phyloP scores from a whole-genome alignment of 2,113 vertebrate genomes.

The Caranx melampygus region DNA sequence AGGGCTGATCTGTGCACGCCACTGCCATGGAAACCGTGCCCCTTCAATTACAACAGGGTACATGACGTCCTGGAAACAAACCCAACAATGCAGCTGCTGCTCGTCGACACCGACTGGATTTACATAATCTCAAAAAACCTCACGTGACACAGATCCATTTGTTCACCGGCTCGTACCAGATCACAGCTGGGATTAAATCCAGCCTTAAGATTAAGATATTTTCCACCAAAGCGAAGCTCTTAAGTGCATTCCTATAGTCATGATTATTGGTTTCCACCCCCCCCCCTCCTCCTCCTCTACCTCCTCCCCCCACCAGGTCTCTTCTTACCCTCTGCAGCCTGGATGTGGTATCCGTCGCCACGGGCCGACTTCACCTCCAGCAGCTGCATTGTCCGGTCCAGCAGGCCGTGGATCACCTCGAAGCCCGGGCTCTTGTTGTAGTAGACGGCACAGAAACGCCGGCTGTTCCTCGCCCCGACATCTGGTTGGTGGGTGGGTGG shows the following conservation, averaged over 20 bases:
- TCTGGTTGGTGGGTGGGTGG: constrained; percentile 81
- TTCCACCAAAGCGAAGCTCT: not conserved
- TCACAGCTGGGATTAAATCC: constrained; percentile 22
- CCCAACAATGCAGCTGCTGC: not conserved
- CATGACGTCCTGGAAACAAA: constrained; percentile 7
- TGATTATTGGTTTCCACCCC: not conserved
- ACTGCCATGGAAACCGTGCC: constrained; percentile 11
- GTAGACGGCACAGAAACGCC: constrained; percentile 92
- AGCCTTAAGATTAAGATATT: constrained; percentile 35
- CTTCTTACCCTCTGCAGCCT: constrained; percentile 91
- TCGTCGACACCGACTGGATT: constrained; percentile 28
- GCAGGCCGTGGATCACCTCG: constrained; percentile 96
- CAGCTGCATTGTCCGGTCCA: constrained; percentile 97
- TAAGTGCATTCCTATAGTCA: not conserved
- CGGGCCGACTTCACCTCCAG: constrained; percentile 85
- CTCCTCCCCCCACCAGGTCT: not conserved
- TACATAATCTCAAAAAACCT: constrained; percentile 52
- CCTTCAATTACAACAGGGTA: constrained; percentile 11
- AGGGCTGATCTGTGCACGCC: not conserved
- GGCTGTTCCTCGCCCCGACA: constrained; percentile 92
- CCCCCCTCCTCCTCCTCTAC: not conserved
- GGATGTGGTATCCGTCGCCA: constrained; percentile 91
- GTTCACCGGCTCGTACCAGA: constrained; percentile 8
- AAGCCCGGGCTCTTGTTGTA: constrained; percentile 97
- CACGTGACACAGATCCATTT: not conserved